Evolutionary conservation across 2,113 vertebrate species (phyloP).

Genomic region (Cryptomyrus ogoouensis): DNA sequence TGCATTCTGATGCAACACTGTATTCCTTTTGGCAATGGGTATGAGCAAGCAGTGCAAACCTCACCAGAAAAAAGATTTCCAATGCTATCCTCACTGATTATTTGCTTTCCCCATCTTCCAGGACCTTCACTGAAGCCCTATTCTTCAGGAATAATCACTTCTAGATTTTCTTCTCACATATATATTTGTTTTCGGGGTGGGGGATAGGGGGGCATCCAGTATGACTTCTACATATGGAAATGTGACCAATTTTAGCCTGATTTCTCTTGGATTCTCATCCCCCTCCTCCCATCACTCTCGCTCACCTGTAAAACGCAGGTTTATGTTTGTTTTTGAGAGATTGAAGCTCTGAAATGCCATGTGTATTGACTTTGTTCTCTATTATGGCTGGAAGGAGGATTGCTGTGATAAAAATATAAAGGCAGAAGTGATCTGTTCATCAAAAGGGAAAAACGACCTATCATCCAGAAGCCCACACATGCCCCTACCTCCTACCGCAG

Average conservation of each 20-base stretch:
- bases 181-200: not conserved
- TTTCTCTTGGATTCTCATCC: not conserved
- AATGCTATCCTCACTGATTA: not conserved
- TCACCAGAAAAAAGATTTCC: not conserved
- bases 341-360: slow-evolving; percentile 32
- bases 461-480: not conserved
- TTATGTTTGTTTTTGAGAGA: not conserved
- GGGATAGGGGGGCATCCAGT: not conserved
- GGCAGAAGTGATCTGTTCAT: slow-evolving; percentile 47
- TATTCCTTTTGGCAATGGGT: not conserved
- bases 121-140: not conserved
- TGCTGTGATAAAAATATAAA: slow-evolving; percentile 37
- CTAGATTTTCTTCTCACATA: not conserved
- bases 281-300: not conserved
- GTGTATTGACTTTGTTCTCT: slow-evolving; percentile 54
- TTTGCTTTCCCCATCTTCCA: not conserved
- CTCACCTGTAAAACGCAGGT: not conserved
- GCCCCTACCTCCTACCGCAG: not conserved
- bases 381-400: slow-evolving; percentile 42
- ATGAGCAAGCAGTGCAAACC: not conserved
- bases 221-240: not conserved
- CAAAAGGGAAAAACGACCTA: slow-evolving; percentile 27
- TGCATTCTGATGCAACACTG: not conserved
- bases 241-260: not conserved
- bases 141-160: not conserved